Percentiles rank a stretch among this genome's conserved stretches.
Conservation (phyloP, 2,113 vertebrate species). For the Upupa epops region DNA sequence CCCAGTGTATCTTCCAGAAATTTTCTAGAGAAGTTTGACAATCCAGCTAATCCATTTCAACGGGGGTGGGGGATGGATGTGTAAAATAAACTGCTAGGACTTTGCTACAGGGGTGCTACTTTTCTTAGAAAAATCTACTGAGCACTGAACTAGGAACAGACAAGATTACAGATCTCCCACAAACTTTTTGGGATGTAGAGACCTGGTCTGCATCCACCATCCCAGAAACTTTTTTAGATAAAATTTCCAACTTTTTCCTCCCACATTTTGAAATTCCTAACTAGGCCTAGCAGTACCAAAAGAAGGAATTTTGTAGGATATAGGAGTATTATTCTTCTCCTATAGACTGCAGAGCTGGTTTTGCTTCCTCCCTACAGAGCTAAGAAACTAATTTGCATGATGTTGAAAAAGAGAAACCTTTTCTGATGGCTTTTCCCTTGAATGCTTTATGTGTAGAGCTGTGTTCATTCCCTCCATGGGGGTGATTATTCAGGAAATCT, state of each 20-base stretch:
- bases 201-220: not conserved
- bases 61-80: fast-evolving
- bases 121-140: not conserved
- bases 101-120: not conserved
- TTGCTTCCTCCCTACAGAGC: constrained; percentile 9
- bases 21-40: not conserved
- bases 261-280: not conserved
- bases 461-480: not conserved
- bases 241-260: not conserved
- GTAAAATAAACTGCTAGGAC: not conserved
- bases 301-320: not conserved
- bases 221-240: not conserved
- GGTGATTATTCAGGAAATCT: constrained; percentile 6
- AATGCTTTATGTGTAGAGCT: not conserved
- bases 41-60: not conserved
- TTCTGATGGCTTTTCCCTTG: constrained; percentile 8
- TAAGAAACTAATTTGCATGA: constrained; percentile 28
- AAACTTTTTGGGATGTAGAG: not conserved
- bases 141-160: fast-evolving
- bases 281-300: not conserved
- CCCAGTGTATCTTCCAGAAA: fast-evolving
- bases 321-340: not conserved
- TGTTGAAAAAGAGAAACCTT: constrained; percentile 10
- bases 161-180: not conserved
- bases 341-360: not conserved